Evolutionary conservation across 2,113 vertebrate species (phyloP).

Genomic region (Merops nubicus): DNA sequence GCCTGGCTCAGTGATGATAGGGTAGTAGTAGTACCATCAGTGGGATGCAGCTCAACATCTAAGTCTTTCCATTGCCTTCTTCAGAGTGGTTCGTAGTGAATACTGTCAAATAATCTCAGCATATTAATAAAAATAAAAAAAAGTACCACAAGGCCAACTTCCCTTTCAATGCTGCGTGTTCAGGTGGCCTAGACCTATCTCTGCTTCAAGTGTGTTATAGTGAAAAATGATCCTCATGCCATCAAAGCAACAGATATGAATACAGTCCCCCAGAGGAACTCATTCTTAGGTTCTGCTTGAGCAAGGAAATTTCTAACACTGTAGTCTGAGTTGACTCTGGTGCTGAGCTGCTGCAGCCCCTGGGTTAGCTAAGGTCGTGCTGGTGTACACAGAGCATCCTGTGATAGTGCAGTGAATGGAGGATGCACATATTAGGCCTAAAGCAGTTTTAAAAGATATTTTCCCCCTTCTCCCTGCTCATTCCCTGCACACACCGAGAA

Average conservation of each 20-base stretch:
- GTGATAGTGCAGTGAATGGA: not conserved
- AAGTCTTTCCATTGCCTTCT: not conserved
- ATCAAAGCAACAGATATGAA: not conserved
- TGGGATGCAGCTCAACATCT: not conserved
- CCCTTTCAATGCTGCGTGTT: not conserved
- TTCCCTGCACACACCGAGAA: not conserved
- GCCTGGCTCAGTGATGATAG: not conserved
- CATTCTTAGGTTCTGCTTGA: not conserved
- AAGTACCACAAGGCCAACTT: not conserved
- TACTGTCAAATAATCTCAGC: not conserved
- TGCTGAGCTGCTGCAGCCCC: not conserved
- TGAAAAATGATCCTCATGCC: not conserved
- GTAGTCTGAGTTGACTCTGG: not conserved
- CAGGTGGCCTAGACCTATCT: not conserved
- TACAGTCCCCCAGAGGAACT: not conserved
- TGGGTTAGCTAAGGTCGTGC: not conserved
- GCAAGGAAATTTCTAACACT: not conserved
- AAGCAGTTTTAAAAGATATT: rapidly evolving
- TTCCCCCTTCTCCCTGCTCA: not conserved
- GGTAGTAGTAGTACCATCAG: not conserved
- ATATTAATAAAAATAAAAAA: not conserved
- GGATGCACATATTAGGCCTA: too few species aligned
- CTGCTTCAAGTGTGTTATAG: not conserved
- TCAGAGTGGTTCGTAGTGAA: not conserved
- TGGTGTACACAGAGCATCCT: not conserved